Base-by-base conservation (phyloP, 1,140 invertebrate genomes). In the Orussus abietinus region DNA sequence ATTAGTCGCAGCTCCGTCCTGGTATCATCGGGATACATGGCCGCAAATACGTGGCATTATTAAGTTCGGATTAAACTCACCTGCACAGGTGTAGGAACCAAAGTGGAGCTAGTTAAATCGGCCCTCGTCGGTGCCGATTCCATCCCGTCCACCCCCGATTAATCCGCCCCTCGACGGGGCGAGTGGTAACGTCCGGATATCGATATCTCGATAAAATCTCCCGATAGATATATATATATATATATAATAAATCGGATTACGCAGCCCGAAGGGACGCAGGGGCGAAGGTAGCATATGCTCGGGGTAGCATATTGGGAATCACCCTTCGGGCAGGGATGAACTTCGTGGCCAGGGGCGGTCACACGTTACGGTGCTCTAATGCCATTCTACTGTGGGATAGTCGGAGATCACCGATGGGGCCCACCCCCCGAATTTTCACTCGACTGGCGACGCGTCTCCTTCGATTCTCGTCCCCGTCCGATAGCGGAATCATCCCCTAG, bases 191-290 rank as follows among this genome's bases (percentile, higher is more conserved):
- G 21, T 48, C 42, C 39, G 14, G 51, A 43, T 51, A 56, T 58
- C 59, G 51, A 54, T 59, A 50, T 47, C 42, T 38, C 49, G 59
- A 64, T 62, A 60, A 62, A 58, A 64, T 62, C 54, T 58, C n/a
- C n/a, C n/a, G n/a, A n/a, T n/a, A n/a, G n/a, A n/a, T n/a, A n/a
- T n/a, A n/a, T n/a, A n/a, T n/a, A n/a, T n/a, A 46, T 48, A 55
- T 57, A 53, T 61, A 54, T 53, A 55, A 64, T 64, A 65, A 65
- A 65, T 65, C 62, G 61, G 62, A 65, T 65, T 65, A 65, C 35
- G 38, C 39, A 45, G n/a, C 14, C n/a, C 32, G 37, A 41, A 30
- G 22, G 13, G 18, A 14, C 6, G 22, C 17, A 55, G 47, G 42
- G 50, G 28, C 34, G 44, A 39, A 18, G 31, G 33, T 20, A 25